Evolutionary conservation across 2,797 vertebrate genomes (phyloP).

Genomic region (Neosalanx taihuensis): DNA sequence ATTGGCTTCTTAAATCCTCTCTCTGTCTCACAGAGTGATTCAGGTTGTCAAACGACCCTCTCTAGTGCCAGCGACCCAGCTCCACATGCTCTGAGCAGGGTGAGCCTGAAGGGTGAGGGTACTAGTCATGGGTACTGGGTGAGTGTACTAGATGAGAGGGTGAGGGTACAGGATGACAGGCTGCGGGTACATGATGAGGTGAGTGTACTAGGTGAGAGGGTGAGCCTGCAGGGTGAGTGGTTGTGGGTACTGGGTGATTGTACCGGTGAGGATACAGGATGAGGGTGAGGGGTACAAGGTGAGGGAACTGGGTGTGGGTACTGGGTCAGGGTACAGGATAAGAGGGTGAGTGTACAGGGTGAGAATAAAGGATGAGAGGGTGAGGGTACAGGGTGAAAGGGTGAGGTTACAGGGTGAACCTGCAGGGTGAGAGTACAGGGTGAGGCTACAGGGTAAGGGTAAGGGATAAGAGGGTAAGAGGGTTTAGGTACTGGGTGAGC

Average conservation of each 20-base stretch:
- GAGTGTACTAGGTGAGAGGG: neutral
- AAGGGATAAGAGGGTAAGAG: too few species aligned
- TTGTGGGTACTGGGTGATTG: neutral
- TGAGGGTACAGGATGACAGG: neutral
- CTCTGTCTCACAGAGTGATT: slow-evolving; percentile 14
- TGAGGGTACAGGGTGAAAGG: too few species aligned
- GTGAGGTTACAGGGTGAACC: neutral
- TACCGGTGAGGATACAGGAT: too few species aligned
- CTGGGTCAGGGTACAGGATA: too few species aligned
- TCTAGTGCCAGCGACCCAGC: slow-evolving; percentile 22
- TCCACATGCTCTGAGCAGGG: neutral
- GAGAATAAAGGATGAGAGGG: too few species aligned
- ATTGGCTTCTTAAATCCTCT: slow-evolving; percentile 35
- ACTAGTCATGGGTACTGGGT: too few species aligned
- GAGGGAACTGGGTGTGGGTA: too few species aligned
- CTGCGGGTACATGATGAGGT: neutral
- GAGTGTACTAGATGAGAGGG: neutral
- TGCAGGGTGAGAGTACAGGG: neutral
- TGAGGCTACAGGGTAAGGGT: neutral
- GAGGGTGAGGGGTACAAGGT: too few species aligned
- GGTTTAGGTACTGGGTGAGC: too few species aligned
- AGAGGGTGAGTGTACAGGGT: too few species aligned
- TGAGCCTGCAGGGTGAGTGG: neutral
- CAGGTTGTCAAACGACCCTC: slow-evolving; percentile 12
- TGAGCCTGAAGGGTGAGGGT: too few species aligned